phyloP scores from a whole-genome alignment of 2,888 invertebrate species.

The Erebia aethiops region DNA sequence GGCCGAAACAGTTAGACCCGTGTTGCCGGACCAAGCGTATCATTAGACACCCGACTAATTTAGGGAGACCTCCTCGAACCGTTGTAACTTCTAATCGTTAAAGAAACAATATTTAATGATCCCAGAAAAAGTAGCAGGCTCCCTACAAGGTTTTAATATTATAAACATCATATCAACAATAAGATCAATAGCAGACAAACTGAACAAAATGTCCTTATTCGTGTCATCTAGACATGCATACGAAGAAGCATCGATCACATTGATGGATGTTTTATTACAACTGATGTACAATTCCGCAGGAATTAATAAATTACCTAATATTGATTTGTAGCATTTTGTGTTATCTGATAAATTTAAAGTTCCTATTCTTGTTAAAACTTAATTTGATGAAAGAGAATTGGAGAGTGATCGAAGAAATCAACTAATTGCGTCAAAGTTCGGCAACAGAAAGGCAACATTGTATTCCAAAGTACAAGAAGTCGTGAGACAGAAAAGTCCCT shows the following conservation, averaged over 20 bases:
- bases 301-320: too few relatives aligned
- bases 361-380: too few relatives aligned
- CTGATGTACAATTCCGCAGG: too few relatives aligned
- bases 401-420: background rate
- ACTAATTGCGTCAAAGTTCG: background rate
- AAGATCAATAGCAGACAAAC: too few relatives aligned
- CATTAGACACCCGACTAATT: slow-evolving; percentile 64
- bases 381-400: too few relatives aligned
- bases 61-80: slow-evolving; percentile 54
- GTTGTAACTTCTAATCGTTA: slow-evolving; percentile 38
- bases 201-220: too few relatives aligned
- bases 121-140: background rate
- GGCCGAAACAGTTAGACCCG: slow-evolving; percentile 69
- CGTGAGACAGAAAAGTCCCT: background rate
- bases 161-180: background rate
- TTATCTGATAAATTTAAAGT: too few relatives aligned
- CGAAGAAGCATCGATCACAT: too few relatives aligned
- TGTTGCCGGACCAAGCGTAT: slow-evolving; percentile 64
- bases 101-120: slow-evolving; percentile 21
- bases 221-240: too few relatives aligned
- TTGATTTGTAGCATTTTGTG: too few relatives aligned
- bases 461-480: background rate
- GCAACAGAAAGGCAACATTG: background rate
- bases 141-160: background rate
- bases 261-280: too few relatives aligned